Evolutionary conservation across 1,140 invertebrate species (phyloP), one percentile per base, ranked within the genome.

Genomic region (Papilio helenus): DNA sequence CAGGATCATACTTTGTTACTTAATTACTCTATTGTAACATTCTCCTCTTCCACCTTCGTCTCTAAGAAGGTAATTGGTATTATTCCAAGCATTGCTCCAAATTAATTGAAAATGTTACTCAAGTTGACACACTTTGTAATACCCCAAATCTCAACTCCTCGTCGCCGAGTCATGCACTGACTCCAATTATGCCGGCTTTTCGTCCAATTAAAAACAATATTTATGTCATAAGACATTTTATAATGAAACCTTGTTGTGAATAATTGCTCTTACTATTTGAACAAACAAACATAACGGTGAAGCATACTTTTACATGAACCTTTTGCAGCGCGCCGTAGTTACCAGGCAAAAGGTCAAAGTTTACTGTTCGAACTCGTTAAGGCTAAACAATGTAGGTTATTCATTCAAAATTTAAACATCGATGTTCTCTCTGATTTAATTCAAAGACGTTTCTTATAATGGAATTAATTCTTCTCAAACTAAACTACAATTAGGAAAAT

Each of bases 221-320:
- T 34, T 68, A 26, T 68, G 61, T 68, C 61, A 29, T 29, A 68
- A 68, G 61, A 29, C 3, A 61, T 12, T 29, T 68, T 34, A 34
- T 68, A 68, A 68, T 68, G 26, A 68, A 68, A 34, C 34, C 61
- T 68, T 68, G 61, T 68, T 23, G 61, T 29, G 61, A 68, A 68
- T 68, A 68, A 68, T 68, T 68, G 61, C 12, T 68, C 26, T 26
- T 68, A 18, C 61, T 68, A 68, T 68, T 68, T 68, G 61, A 68
- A 68, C 61, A 68, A 68, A 68, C 61, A 68, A 68, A 68, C 61
- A 29, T 68, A 68, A 68, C 61, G 61, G 61, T 68, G 61, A 68
- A 68, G 26, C 61, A 68, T 29, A 68, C 61, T 68, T 68, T 68
- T 29, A 68, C 23, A 68, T 68, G 61, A 29, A 68, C 61, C 61